Evolutionary conservation across 2,113 vertebrate species (phyloP).

Genomic region (Psilopogon haemacephalus): DNA sequence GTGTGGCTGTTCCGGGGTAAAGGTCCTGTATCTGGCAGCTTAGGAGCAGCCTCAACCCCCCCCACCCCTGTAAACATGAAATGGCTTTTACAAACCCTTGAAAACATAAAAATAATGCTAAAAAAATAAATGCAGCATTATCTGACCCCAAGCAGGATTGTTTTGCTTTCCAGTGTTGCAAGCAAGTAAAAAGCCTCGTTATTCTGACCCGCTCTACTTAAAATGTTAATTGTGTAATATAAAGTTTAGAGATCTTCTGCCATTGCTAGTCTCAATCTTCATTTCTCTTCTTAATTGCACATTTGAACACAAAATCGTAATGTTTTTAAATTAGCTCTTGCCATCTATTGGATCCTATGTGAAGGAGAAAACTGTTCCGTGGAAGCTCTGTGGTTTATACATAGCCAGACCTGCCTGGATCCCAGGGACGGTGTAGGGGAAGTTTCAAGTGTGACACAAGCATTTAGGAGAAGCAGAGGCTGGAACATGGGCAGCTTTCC

Average conservation of each 20-base stretch:
- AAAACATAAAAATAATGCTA: constrained; percentile 6
- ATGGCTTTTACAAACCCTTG: not conserved
- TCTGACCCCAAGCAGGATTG: constrained; percentile 28
- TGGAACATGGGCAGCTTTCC: not conserved
- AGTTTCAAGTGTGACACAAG: not conserved
- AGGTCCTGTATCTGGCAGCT: not conserved
- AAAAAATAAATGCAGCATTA: constrained; percentile 29
- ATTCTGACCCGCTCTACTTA: constrained; percentile 36
- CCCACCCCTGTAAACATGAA: not conserved
- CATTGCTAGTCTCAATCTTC: constrained; percentile 33
- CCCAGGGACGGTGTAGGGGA: not conserved
- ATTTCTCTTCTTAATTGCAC: constrained; percentile 62
- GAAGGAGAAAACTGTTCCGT: not conserved
- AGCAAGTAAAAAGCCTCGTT: constrained; percentile 1
- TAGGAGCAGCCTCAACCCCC: not conserved
- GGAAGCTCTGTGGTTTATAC: not conserved
- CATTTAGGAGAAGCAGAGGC: not conserved
- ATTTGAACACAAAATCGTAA: constrained; percentile 13
- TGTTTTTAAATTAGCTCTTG: constrained; percentile 54
- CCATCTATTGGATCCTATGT: not conserved
- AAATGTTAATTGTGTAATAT: constrained; percentile 58
- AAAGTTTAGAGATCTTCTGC: constrained; percentile 61
- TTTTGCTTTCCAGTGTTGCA: not conserved
- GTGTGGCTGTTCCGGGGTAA: not conserved
- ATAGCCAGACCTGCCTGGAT: not conserved